Evolutionary conservation across 2,797 vertebrate genomes (phyloP).

Genomic region (Bryconaethiops microstoma): DNA sequence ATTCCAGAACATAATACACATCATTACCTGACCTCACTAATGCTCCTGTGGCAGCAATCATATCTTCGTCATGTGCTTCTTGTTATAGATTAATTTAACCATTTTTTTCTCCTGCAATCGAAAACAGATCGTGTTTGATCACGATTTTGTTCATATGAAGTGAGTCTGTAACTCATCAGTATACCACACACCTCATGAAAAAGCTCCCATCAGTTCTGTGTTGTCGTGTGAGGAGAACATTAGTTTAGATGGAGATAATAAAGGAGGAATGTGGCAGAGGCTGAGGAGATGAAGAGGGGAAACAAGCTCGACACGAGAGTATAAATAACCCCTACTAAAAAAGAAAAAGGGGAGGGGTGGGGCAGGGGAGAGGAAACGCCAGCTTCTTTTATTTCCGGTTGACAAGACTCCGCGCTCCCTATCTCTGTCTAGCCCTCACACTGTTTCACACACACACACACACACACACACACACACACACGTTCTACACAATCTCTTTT

Average conservation of each 20-base stretch:
- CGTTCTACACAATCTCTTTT: background rate
- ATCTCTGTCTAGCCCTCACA: slow-evolving; percentile 64
- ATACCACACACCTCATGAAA: background rate
- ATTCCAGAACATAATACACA: too few species aligned
- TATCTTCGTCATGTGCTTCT: too few species aligned
- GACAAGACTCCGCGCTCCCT: slow-evolving; percentile 72
- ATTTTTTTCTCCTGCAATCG: too few species aligned
- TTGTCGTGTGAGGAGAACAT: slow-evolving; percentile 40
- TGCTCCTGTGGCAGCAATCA: too few species aligned
- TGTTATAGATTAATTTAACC: too few species aligned
- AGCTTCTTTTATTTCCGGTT: slow-evolving; percentile 83
- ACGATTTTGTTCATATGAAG: background rate
- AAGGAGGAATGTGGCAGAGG: slow-evolving; percentile 51
- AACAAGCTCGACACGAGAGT: slow-evolving; percentile 58
- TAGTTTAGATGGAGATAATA: slow-evolving; percentile 23
- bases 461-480: slow-evolving; percentile 61
- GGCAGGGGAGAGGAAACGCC: slow-evolving; percentile 67
- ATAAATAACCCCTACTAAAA: slow-evolving; percentile 74
- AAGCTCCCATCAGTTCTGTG: slow-evolving; percentile 1
- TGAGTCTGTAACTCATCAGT: background rate
- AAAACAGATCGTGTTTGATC: too few species aligned
- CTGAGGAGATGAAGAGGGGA: slow-evolving; percentile 59
- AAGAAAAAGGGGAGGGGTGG: slow-evolving; percentile 54
- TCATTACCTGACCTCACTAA: too few species aligned
- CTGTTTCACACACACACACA: slow-evolving; percentile 66